Base-by-base conservation (phyloP, 2,113 vertebrate species). In the Taurulus bubalis region DNA sequence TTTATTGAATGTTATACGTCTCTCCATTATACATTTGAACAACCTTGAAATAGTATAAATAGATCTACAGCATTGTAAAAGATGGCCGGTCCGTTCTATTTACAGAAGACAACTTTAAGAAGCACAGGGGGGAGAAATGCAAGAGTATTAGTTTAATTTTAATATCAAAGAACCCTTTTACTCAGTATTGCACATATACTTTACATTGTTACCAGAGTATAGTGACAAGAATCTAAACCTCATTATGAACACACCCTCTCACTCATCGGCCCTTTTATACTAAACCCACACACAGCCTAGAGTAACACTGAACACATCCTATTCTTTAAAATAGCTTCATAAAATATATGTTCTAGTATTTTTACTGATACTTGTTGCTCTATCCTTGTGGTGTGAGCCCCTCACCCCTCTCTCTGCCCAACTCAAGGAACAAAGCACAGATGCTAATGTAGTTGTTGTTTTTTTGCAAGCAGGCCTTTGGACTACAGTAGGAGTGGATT, bases 301-400 rank as follows among this genome's bases (percentile, higher is more conserved):
- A 91, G 78, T 67, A 78, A 89, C 88, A 87, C 80, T 77, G 72
- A 92, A 93, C 77, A 92, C 83, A 89, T 85, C 80, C 60, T 94
- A 92, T 59, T 87, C 83, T 92, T 90, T 93, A 91, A 94, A 95
- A 94, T 92, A 94, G 85, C 78, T 82, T 94, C 80, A 87, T 88
- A 94, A 94, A 95, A 94, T 92, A 93, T 85, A 91, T 84, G 56
- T 88, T 88, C 90, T 89, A 89, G 78, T 79, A 90, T 76, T 85
- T 87, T 68, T 66, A 73, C 64, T 65, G 30, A 87, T 49, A 67
- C 76, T 82, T 92, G 88, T 92, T 95, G 92, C 93, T 93, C 92
- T 90, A 91, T 93, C 80, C 90, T 77, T 68, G 59, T 79, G 63
- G 80, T 82, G 80, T 78, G 73, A 89, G 63, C 84, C 83, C 70